phyloP scores from a whole-genome alignment of 1,140 invertebrate genomes.

The Bactericera cockerelli region DNA sequence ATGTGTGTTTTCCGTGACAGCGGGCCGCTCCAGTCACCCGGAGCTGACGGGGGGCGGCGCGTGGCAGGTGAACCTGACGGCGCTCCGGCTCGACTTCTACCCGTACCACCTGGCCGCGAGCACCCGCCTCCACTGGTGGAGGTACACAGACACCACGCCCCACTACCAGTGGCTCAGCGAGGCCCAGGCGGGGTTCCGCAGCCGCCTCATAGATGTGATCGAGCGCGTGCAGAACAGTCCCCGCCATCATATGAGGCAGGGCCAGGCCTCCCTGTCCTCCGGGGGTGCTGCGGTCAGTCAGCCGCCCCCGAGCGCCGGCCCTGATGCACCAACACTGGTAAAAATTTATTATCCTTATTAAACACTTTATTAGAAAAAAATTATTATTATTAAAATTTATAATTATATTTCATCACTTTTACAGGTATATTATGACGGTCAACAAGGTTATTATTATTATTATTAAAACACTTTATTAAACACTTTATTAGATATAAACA shows the following conservation, averaged over 20 bases:
- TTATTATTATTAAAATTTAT: no score
- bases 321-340: no score
- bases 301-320: no score
- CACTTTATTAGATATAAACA: no score
- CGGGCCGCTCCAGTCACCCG: slow-evolving; percentile 64
- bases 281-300: no score
- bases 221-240: neutral
- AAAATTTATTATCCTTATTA: no score
- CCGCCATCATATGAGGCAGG: neutral
- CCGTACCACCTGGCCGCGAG: slow-evolving; percentile 85
- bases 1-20: slow-evolving; percentile 33
- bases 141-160: slow-evolving; percentile 45
- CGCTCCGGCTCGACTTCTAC: slow-evolving; percentile 89
- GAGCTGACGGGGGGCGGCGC: slow-evolving; percentile 77
- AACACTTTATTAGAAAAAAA: no score
- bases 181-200: slow-evolving; percentile 48
- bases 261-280: no score
- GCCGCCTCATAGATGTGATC: slow-evolving; percentile 16
- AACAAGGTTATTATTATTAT: no score
- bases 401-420: no score
- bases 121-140: slow-evolving; percentile 75
- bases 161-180: slow-evolving; percentile 60
- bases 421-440: no score
- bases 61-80: slow-evolving; percentile 78
- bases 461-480: no score